These are phyloP conservation scores for Lepisosteus oculatus DNA, from an alignment of 2,113 vertebrate genomes.

Conservation along the genomic window DNA sequence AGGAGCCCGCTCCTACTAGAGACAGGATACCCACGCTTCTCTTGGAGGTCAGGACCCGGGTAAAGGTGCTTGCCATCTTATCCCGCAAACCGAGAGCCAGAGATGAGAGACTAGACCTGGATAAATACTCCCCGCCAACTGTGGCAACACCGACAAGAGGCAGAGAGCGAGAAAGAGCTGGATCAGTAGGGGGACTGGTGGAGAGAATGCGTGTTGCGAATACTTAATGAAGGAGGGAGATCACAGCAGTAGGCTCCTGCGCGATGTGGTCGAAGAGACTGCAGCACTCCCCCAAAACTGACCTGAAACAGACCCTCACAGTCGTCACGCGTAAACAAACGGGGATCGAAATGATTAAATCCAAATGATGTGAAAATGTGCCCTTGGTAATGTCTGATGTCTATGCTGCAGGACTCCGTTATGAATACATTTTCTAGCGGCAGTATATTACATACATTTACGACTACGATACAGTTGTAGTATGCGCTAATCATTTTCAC, in stretches of 20 bases:
- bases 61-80: constrained; percentile 82
- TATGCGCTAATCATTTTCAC: too few species aligned
- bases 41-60: constrained; percentile 70
- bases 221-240: constrained; percentile 5
- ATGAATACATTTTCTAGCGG: too few species aligned
- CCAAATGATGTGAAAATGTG: too few species aligned
- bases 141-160: neutral
- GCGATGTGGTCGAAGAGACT: neutral
- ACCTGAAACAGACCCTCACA: neutral
- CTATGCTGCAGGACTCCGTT: too few species aligned
- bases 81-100: neutral
- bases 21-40: constrained; percentile 74
- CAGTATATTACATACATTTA: too few species aligned
- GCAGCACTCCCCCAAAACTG: neutral
- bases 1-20: constrained; percentile 80
- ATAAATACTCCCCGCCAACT: too few species aligned
- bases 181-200: constrained; percentile 5
- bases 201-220: constrained; percentile 9
- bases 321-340: neutral
- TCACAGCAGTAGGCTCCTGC: neutral
- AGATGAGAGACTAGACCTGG: neutral
- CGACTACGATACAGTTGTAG: too few species aligned
- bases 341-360: too few species aligned
- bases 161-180: neutral
- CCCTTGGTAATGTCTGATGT: too few species aligned